Base-by-base conservation (phyloP, 1,140 invertebrate species). In the Ostrea edulis region DNA sequence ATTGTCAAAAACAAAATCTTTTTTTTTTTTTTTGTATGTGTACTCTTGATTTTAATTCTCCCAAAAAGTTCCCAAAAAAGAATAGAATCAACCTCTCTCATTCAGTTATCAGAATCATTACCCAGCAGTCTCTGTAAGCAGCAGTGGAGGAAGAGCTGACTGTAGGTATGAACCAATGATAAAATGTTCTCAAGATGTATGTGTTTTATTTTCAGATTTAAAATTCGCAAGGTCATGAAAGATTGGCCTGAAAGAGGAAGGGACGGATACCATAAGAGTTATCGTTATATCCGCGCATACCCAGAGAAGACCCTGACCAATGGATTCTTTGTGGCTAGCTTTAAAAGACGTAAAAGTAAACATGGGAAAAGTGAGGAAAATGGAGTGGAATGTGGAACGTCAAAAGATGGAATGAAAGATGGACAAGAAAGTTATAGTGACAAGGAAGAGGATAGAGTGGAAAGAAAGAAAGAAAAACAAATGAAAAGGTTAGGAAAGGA, bases 281-380 rank as follows among this genome's bases (percentile, higher is more conserved):
- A 89, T 0, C 91, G 96, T 86, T 99, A 98, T 94, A 90, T 99
- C 0, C 97, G 98, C 93, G 96, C 97, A 0, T 95, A 95, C 89
- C 96, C 97, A 0, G 96, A 97, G 17, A 93, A 95, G 4, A 97
- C 98, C 95, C 94, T 96, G 4, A 98, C 98, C 0, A 98, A 97
- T 95, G 98, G 98, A 51, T 99, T 99, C 95, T 99, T 99, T 95
- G 96, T 99, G 25, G 98, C 98, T 11, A 96, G 98, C 81, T 97
- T 99, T 93, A 97, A 92, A 89, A 91, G 92, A 77, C 85, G 68
- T 52, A 81, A 53, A 81, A 14, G 51, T 8, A 85, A 22, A 52
- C 17, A 11, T n/a, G 65, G 85, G 29, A 62, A 85, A 58, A 82
- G 53, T 44, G 25, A 35, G 8, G 51, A 88, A 77, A 25, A 14